Evolutionary conservation across 2,888 invertebrate species (phyloP), one percentile per base, ranked within the genome.

Genomic region (Smittia aterrima): DNA sequence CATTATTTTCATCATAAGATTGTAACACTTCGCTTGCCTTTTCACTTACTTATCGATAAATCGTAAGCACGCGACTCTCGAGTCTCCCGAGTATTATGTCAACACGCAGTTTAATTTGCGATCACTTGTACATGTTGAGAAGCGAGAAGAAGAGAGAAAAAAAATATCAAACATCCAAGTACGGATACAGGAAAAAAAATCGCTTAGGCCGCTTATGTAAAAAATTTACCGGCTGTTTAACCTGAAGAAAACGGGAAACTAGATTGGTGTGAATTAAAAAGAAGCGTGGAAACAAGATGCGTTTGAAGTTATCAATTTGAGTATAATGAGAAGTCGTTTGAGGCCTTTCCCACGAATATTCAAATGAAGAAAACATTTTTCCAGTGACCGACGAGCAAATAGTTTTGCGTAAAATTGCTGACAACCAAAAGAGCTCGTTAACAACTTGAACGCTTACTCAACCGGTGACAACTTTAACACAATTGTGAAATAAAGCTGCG

Each of bases 151-250:
- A 16, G 7, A 11, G 9, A 11, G 6, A 16, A 27, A 64, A 27
- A 27, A 24, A 27, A 64, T 20, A 20, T 13, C 4, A 24, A 64
- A 27, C 20, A 11, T 27, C 70, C 54, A 70, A 47, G 25, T 70
- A 32, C 70, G 70, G 70, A 70, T 54, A 32, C 32, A 70, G 70
- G 70, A 70, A 70, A 70, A 41, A 41, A 25, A 38, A n/a, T n/a
- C n/a, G 13, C n/a, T 47, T 64, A 1, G 1, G n/a, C 20, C 58
- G 58, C 58, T 64, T 64, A 64, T 25, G 27, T 64, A 64, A 64
- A 64, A 64, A 54, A 53, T 54, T 70, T 70, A 32, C 70, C 70
- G 70, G 70, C 54, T 54, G 41, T 70, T 41, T 68, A 66, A 11
- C n/a, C 16, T n/a, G n/a, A 27, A 66, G 24, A 24, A 66, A 66